Evolutionary conservation across 2,888 invertebrate genomes (phyloP).

Genomic region (Drosophila longiperda): DNA sequence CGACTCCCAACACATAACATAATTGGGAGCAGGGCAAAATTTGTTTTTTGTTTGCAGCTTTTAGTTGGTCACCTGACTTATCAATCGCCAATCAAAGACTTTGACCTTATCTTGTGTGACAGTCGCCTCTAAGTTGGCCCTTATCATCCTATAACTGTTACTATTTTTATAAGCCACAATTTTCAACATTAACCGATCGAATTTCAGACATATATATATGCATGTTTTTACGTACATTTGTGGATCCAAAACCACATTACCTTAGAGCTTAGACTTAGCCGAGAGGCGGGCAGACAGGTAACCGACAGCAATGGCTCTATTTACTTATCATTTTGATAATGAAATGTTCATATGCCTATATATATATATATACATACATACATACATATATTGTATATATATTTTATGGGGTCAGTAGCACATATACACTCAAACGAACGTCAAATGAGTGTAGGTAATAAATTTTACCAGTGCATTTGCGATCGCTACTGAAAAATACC

Average conservation of each 20-base stretch:
- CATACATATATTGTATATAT: not conserved
- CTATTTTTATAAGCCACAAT: not conserved
- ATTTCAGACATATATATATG: not conserved
- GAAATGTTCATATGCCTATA: not conserved
- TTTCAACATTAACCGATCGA: not conserved
- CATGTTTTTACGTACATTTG: not conserved
- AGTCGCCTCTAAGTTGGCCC: constrained; percentile 11
- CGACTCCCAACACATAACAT: constrained; percentile 25
- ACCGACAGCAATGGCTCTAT: constrained; percentile 4
- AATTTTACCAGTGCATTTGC: not conserved
- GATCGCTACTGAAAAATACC: not conserved
- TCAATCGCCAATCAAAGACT: constrained; percentile 20
- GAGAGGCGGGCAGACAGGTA: constrained; percentile 1
- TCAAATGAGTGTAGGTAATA: not conserved
- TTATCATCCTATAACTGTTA: not conserved
- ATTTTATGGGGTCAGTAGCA: constrained; percentile 23
- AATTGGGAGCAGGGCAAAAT: not conserved
- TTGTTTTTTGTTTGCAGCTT: not conserved
- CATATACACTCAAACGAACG: not conserved
- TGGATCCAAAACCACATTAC: not conserved
- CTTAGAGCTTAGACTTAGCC: not conserved
- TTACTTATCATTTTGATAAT: constrained; percentile 9
- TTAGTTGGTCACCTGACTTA: constrained; percentile 36
- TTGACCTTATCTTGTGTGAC: constrained; percentile 25
- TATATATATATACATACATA: not conserved